Evolutionary conservation across 1,140 invertebrate species (phyloP).

Genomic region (Bilobella aurantiaca): DNA sequence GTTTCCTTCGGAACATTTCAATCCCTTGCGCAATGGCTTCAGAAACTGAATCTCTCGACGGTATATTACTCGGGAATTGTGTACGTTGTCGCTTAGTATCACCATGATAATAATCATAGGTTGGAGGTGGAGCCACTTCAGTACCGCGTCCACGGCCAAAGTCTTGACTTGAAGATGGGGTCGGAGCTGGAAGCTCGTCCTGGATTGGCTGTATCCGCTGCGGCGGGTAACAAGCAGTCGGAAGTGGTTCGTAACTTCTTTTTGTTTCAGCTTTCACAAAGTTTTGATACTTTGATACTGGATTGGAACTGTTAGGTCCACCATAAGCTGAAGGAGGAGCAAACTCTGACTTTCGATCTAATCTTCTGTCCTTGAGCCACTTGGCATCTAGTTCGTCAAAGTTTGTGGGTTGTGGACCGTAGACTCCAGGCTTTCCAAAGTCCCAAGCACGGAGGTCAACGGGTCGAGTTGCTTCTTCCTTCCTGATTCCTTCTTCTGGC

Average conservation of each 20-base stretch:
- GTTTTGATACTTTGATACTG: not conserved
- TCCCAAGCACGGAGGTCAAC: slow-evolving; percentile 38
- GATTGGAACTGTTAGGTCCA: not conserved
- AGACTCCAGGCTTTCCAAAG: slow-evolving; percentile 38
- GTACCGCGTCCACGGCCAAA: slow-evolving; percentile 36
- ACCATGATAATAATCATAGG: slow-evolving; percentile 53
- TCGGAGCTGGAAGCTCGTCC: not conserved
- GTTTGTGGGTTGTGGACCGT: slow-evolving; percentile 21
- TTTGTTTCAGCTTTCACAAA: slow-evolving; percentile 1
- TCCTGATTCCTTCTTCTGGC: slow-evolving; percentile 3
- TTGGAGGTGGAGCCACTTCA: slow-evolving; percentile 53
- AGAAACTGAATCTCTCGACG: not conserved
- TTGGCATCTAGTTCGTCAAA: slow-evolving; percentile 37
- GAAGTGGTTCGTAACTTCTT: not conserved
- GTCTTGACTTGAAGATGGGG: slow-evolving; percentile 16
- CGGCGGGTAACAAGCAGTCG: not conserved
- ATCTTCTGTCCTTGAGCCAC: slow-evolving; percentile 37
- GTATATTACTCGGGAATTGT: not conserved
- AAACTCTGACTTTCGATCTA: slow-evolving; percentile 37
- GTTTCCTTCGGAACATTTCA: not conserved
- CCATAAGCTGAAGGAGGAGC: slow-evolving; percentile 37
- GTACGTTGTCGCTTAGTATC: slow-evolving; percentile 3
- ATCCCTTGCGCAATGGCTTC: slow-evolving; percentile 3
- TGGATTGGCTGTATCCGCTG: not conserved
- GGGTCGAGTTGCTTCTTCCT: slow-evolving; percentile 5